phyloP scores from a whole-genome alignment of 2,113 vertebrate genomes.

The Todiramphus chloris region DNA sequence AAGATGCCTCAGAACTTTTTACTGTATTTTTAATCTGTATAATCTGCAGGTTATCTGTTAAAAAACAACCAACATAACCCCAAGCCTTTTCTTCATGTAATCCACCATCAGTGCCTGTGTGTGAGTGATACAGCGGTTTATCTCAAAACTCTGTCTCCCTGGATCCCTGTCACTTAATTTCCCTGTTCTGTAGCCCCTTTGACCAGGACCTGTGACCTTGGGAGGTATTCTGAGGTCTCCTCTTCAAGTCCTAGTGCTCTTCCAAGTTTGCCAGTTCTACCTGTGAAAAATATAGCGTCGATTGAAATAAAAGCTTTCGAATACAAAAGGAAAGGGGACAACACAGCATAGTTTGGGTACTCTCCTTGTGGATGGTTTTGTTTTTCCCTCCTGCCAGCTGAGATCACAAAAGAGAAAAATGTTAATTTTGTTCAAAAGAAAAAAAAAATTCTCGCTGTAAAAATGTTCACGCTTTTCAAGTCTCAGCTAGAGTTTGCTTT shows the following conservation, averaged over 20 bases:
- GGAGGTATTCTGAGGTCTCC: neutral
- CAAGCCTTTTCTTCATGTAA: neutral
- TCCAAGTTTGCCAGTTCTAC: neutral
- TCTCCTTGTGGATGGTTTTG: neutral
- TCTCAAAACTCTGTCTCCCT: neutral
- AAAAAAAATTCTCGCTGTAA: neutral
- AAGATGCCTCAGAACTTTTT: neutral
- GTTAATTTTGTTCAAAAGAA: neutral
- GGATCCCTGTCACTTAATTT: neutral
- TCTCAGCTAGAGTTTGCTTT: neutral
- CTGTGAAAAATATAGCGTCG: neutral
- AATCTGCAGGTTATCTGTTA: neutral
- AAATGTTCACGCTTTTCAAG: neutral
- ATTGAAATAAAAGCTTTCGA: neutral
- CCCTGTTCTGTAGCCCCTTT: neutral
- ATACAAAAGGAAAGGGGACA: neutral
- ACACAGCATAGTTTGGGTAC: neutral
- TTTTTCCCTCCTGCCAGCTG: neutral
- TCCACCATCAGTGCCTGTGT: neutral
- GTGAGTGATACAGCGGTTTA: neutral
- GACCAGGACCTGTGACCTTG: neutral
- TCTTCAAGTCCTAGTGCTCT: neutral
- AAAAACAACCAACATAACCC: neutral
- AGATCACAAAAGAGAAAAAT: neutral
- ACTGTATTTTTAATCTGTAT: neutral